Base-by-base conservation (phyloP, 2,888 invertebrate genomes). In the Graphium colonna region DNA sequence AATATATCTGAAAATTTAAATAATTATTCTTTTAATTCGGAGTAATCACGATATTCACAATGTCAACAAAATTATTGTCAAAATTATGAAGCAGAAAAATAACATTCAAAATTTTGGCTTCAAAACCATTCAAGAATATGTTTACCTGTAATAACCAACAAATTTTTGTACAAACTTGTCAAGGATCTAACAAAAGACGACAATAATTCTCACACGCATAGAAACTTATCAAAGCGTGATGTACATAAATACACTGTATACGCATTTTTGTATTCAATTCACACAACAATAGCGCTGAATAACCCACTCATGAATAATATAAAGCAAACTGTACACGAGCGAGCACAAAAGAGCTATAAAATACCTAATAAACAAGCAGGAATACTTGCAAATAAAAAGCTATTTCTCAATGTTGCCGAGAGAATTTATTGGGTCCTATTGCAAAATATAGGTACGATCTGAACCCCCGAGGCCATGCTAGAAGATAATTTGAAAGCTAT, bases 371-470 rank as follows among this genome's bases (percentile, higher is more conserved):
- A 77, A 79, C 75, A 73, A 77, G 72, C 70, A 68, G 65, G 64
- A 67, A 70, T 66, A 67, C 69, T 67, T 67, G 69, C 70, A 73
- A 79, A 81, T 82, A 82, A 81, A 82, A 82, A 74, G 77, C 74
- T 72, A 78, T 78, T 78, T 74, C 73, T 73, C 75, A 71, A 77
- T 73, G 75, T 67, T 67, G 64, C 68, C 67, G 63, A 63, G 65
- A 65, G 73, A 80, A 84, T 83, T 82, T 82, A 84, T 84, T 71
- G 79, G 67, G 68, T 71, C 73, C 72, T 72, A 75, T 74, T 64
- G 64, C 71, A 68, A 78, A 77, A 82, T 81, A 82, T 82, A 76
- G 73, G 72, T 74, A 75, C 77, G 73, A 78, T 73, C 69, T 72
- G 64, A 68, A 53, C 36, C 39, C 44, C 43, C 31, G 39, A 38